Base-by-base conservation (phyloP, 2,113 vertebrate species). In the Grus americana region DNA sequence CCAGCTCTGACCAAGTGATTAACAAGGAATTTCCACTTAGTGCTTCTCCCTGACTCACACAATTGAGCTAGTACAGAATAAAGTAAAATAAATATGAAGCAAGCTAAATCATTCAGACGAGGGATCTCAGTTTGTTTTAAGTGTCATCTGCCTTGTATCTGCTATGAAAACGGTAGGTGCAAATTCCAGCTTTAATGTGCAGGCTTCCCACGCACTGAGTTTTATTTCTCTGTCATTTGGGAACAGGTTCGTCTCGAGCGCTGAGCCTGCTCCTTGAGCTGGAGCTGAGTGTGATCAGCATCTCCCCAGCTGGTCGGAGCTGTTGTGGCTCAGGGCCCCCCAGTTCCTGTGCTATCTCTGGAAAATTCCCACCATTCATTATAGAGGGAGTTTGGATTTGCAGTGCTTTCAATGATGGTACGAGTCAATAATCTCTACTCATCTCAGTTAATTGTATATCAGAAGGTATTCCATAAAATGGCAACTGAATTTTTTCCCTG, bases 1-100 rank as follows among this genome's bases (percentile, higher is more conserved):
- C n/a, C 27, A 23, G 42, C 23, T 79, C 86, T 92, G 78, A 79
- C 66, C 62, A 79, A 94, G 42, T 65, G 46, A 87, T 89, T 91
- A 92, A 32, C 65, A 72, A 79, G 22, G 49, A 79, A 91, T 85
- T 93, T 88, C 63, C 29, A 32, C 59, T 65, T 67, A 1, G 2
- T 72, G 40, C 70, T 96, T 79, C 42, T 67, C 47, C 30, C 17
- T 50, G 58, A 40, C 44, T 88, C 38, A 49, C 40, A 61, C 76
- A 88, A 71, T 47, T 27, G 63, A 89, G 32, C 29, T 71, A 38
- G 26, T 50, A 52, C 5, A 61, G 87, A 91, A 62, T 72, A 76
- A 81, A 86, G 40, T 24, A 67, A 94, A 93, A 79, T 61, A 82
- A 95, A 87, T 58, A 80, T 72, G 36, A 34, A 74, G 7, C 7